Evolutionary conservation across 2,888 invertebrate species (phyloP), one percentile per base, ranked within the genome.

Genomic region (Dastarcus helophoroides): DNA sequence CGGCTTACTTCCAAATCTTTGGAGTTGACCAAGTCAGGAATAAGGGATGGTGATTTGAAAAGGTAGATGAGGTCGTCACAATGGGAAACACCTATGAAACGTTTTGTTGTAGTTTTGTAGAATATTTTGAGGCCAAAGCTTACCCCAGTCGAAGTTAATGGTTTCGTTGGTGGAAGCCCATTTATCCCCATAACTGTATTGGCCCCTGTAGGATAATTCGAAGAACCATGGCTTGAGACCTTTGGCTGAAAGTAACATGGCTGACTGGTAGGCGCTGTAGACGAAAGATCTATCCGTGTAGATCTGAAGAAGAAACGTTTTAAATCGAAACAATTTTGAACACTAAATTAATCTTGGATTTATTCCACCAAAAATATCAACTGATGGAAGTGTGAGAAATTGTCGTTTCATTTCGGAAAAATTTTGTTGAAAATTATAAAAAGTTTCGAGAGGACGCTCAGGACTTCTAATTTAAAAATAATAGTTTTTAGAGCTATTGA

Each of bases 51-150:
- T 16, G 63, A 56, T 19, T 57, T 59, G 37, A 69, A 66, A 3
- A 68, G 47, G 40, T 69, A 69, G 23, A 68, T 51, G 10, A 71
- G 43, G 42, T 70, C 69, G 44, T 70, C 69, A 38, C 67, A 67
- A 42, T 71, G 70, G 1, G 63, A 60, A 1, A 63, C 60, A 16
- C 55, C 59, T 58, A 31, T 22, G 49, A 47, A 17, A 17, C 19
- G n/a, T n/a, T n/a, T n/a, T n/a, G n/a, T n/a, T n/a, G n/a, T n/a
- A 26, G n/a, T n/a, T 17, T 17, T 17, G 8, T 7, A 17, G 19
- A 6, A 17, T 17, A 17, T 17, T 17, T 17, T 7, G 6, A 17
- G 19, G 19, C 5, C 6, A 26, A 6, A 6, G 33, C 22, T 41
- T 44, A 52, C 55, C 54, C 51, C 55, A 58, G n/a, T 47, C 31